These are phyloP conservation scores for Acrossocheilus wenchowensis DNA, from an alignment of 2,797 vertebrate species.

Conservation along the genomic window DNA sequence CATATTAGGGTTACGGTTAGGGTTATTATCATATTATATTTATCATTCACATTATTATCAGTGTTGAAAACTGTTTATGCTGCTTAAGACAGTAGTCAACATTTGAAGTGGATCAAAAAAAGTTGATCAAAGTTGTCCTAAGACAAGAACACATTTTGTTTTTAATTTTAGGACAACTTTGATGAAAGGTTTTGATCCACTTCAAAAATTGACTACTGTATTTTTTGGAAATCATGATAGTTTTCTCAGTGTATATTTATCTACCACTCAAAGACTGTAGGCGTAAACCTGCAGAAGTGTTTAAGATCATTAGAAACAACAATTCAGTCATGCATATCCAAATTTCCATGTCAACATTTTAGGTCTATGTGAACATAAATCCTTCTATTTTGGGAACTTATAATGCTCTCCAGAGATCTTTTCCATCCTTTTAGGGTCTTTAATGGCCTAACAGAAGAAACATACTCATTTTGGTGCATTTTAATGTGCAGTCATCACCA, in stretches of 20 bases:
- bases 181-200: neutral
- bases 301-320: neutral
- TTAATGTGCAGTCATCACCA: constrained; percentile 19
- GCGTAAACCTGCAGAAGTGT: neutral
- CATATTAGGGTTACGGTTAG: too few relatives aligned
- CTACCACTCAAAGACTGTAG: neutral
- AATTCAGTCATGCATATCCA: neutral
- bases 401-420: constrained; percentile 4
- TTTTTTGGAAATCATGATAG: neutral
- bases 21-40: too few relatives aligned
- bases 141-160: neutral
- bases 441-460: constrained; percentile 21
- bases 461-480: constrained; percentile 22
- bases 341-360: constrained; percentile 11
- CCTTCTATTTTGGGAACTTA: constrained; percentile 14
- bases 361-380: neutral
- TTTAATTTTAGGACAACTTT: neutral
- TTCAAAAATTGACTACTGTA: neutral
- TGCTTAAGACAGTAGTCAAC: neutral
- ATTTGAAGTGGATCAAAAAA: neutral
- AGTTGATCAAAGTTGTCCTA: neutral
- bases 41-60: too few relatives aligned
- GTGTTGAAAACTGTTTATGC: neutral
- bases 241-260: neutral
- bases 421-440: constrained; percentile 17